Evolutionary conservation across 2,797 vertebrate genomes (phyloP), one percentile per base, ranked within the genome.

Genomic region (Pristis pectinata): DNA sequence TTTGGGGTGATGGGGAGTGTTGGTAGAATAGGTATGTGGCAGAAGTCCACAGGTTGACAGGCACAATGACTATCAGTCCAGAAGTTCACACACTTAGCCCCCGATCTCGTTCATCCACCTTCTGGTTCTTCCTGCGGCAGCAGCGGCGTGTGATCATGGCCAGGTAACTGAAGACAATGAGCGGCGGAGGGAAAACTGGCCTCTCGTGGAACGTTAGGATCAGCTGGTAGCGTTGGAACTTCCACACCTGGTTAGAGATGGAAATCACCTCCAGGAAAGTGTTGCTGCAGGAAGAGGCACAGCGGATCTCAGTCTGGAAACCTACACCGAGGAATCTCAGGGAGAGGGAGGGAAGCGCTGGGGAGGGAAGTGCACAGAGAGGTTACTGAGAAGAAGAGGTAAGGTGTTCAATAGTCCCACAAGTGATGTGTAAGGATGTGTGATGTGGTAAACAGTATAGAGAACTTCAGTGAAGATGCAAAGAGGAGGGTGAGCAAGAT

Each of bases 161-260:
- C 95, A 99, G 95, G 96, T 99, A 99, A 96, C 98, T 99, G 95
- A 99, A 97, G 96, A 99, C 98, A 96, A 99, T 99, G 97, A 99
- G 98, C 0, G 99, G 99, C 0, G 99, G 99, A 0, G 99, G 99
- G n/a, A 99, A 97, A 95, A 99, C 98, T 4, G 99, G 99, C 0
- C 99, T 97, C 96, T 99, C 99, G 0, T 99, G 98, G 95, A 99
- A 99, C 0, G 99, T 99, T 98, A 99, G 99, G 95, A 99, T 99
- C 95, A 99, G 97, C 96, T 99, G 99, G 95, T 99, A 99, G 83
- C 99, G 96, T 97, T 99, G 99, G 95, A 99, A 99, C 96, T 99
- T 99, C 99, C 99, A 99, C 95, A 99, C 98, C 96, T 99, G 99
- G 96, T 99, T 99, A 94, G 99, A 99, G 96, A 99, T 99, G 95